phyloP scores from a whole-genome alignment of 2,888 invertebrate species.

The Drosophila anomalata region DNA sequence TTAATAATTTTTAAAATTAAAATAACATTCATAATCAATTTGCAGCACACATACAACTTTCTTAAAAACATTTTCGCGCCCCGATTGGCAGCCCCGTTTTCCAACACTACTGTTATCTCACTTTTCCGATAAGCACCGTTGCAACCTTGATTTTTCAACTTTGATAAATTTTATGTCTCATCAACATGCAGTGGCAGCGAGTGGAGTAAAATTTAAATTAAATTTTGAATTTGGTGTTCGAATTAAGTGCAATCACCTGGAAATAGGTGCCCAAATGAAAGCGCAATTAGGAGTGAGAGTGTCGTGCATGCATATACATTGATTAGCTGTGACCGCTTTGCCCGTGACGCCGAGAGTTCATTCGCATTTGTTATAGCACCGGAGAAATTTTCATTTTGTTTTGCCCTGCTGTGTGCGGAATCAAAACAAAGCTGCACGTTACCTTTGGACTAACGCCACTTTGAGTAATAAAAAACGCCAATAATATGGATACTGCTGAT shows the following conservation, averaged over 20 bases:
- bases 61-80: background rate
- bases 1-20: too few relatives aligned
- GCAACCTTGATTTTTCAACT: conserved; percentile 9
- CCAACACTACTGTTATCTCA: conserved; percentile 18
- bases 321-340: conserved; percentile 1
- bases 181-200: conserved; percentile 60
- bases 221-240: conserved; percentile 60
- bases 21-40: too few relatives aligned
- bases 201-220: conserved; percentile 66
- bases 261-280: conserved; percentile 10
- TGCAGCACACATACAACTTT: background rate
- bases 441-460: background rate
- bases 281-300: conserved; percentile 23
- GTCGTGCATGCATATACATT: conserved; percentile 15
- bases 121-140: conserved; percentile 1
- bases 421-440: background rate
- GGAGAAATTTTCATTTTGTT: conserved; percentile 38
- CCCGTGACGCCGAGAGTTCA: conserved; percentile 35
- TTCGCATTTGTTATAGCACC: conserved; percentile 14
- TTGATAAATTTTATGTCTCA: conserved; percentile 42
- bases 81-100: background rate
- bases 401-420: conserved; percentile 12
- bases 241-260: conserved; percentile 10
- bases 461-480: background rate
- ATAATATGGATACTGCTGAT: conserved; percentile 26